A percentile compares a stretch with the other conserved stretches of the same genome.
phyloP scores from a whole-genome alignment of 1,140 invertebrate genomes.

The Papilio dardanus region DNA sequence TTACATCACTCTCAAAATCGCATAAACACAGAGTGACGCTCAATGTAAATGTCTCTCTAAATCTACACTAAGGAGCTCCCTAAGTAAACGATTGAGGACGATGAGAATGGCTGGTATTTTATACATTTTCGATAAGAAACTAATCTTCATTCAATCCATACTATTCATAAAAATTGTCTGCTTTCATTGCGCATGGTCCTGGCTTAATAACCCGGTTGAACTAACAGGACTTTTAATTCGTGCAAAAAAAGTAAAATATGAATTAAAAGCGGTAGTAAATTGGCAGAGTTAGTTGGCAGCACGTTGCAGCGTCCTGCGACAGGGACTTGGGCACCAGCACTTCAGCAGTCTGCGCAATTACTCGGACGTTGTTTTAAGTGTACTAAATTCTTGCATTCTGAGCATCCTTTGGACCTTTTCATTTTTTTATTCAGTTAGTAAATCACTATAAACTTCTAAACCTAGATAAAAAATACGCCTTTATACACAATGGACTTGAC shows the following conservation, averaged over 20 bases:
- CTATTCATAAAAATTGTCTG: not conserved
- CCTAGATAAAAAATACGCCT: no score
- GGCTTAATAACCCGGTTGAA: not conserved
- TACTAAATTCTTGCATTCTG: not conserved
- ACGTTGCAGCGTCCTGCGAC: conserved; percentile 8
- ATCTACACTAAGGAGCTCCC: no score
- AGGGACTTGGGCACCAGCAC: not conserved
- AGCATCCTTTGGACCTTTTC: conserved; percentile 17
- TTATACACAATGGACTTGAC: no score
- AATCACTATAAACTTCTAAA: no score
- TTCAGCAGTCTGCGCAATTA: conserved; percentile 15
- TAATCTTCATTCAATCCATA: no score
- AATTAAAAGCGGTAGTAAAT: conserved; percentile 21
- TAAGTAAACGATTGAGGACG: no score
- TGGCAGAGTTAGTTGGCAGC: conserved; percentile 30
- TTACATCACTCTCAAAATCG: no score
- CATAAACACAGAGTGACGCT: no score
- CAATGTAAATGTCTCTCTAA: no score
- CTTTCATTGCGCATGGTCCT: not conserved
- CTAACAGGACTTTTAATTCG: not conserved
- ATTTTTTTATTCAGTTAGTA: conserved; percentile 3
- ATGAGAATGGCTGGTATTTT: no score
- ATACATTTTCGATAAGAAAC: no score
- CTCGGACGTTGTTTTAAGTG: conserved; percentile 18
- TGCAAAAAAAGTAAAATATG: conserved; percentile 7